Evolutionary conservation across 2,113 vertebrate genomes (phyloP).

Genomic region (Prinia subflava): DNA sequence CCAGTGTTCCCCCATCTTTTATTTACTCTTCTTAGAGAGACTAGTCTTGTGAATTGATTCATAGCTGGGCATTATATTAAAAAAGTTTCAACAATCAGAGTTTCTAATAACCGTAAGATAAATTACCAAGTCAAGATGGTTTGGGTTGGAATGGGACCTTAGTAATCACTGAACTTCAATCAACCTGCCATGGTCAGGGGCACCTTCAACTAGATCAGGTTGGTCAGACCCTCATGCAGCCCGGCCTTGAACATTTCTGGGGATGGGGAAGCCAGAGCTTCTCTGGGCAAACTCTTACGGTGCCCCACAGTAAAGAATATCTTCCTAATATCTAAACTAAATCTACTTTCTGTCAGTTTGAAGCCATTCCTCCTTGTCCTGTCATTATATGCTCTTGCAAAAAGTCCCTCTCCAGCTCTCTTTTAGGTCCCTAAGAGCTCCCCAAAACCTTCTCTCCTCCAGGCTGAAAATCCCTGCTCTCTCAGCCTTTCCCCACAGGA

Average conservation of each 20-base stretch:
- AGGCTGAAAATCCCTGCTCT: not conserved
- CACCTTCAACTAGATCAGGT: not conserved
- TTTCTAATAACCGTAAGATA: not conserved
- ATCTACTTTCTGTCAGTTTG: not conserved
- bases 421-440: not conserved
- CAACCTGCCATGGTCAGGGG: too few species aligned
- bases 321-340: not conserved
- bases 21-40: not conserved
- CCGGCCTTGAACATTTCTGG: not conserved
- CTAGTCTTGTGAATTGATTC: not conserved
- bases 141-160: not conserved
- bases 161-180: not conserved
- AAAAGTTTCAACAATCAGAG: not conserved
- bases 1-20: not conserved
- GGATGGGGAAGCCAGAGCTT: not conserved
- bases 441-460: not conserved
- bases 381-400: not conserved
- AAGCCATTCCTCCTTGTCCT: not conserved
- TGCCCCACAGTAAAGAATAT: too few species aligned
- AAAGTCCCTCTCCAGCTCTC: not conserved
- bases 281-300: not conserved
- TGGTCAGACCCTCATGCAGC: not conserved
- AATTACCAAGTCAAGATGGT: not conserved
- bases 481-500: not conserved
- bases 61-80: not conserved